Base-by-base conservation (phyloP, 2,113 vertebrate genomes). In the Centrocercus urophasianus region DNA sequence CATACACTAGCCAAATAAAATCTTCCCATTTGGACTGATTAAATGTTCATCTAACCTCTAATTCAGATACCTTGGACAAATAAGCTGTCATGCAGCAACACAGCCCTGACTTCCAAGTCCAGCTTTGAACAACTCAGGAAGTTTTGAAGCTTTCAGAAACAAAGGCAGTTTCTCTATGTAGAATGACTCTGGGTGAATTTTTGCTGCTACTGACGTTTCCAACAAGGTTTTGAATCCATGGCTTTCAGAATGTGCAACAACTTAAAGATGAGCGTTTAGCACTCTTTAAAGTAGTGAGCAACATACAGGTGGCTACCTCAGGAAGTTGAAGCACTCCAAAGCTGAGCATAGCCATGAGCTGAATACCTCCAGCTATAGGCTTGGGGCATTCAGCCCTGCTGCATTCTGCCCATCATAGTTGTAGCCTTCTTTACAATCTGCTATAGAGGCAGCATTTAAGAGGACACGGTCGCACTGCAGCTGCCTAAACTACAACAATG, bases 131-230 rank as follows among this genome's bases (percentile, higher is more conserved):
- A 76, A 76, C 11, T 16, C 8, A 20, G 25, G 11, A 67, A 45
- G 28, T 15, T 13, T 45, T 81, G 52, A 52, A 27, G 1, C 21
- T 50, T 72, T 38, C 28, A 25, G 60, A 82, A 59, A 15, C 8
- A 57, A 48, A 0, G 1, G 20, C 0, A 2, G 32, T 20, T 18
- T 69, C 20, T 34, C 11, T 0, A 0, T 10, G 54, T 36, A 52
- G n/a, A 42, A 48, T 28, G 82, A 36, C 43, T 59, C 18, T 13
- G n/a, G 15, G 30, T 65, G 0, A 2, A 42, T 48, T 60, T 59
- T 64, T 56, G 34, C 63, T 80, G 76, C 34, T 45, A 34, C 6
- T 48, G 56, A 47, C 2, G 10, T 15, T 84, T 75, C 57, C 22
- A 65, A 30, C 15, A 38, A 43, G n/a, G 61, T 63, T 81, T 18